A percentile compares a stretch with the other conserved stretches of the same genome.
Conservation (phyloP, 2,797 vertebrate species). For the Tokudaia muenninki region DNA sequence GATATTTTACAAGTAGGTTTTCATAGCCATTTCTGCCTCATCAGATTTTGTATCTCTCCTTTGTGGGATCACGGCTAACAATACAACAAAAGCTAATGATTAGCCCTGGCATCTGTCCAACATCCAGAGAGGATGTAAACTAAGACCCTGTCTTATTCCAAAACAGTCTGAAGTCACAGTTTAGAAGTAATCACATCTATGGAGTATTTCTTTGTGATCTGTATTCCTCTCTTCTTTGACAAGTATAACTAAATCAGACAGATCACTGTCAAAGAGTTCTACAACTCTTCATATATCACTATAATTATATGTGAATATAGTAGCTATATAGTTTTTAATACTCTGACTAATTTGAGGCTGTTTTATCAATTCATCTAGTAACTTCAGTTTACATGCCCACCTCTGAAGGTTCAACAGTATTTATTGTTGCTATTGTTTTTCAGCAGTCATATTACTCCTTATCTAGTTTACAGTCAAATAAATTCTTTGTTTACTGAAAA, state of each 20-base stretch:
- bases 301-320: background rate
- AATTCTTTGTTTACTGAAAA: constrained; percentile 56
- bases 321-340: background rate
- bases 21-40: constrained; percentile 23
- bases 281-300: background rate
- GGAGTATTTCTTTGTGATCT: background rate
- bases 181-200: background rate
- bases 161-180: constrained; percentile 27
- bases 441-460: background rate
- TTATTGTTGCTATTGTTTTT: background rate
- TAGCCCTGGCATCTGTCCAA: background rate
- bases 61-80: constrained; percentile 16
- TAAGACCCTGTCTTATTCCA: background rate
- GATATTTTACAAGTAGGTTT: constrained; percentile 19
- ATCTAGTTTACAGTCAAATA: constrained; percentile 61
- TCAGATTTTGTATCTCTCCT: constrained; percentile 7
- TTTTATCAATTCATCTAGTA: background rate
- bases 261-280: background rate
- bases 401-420: background rate
- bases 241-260: constrained; percentile 12
- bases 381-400: background rate
- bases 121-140: background rate
- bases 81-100: constrained; percentile 35
- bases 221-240: background rate
- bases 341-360: background rate